Conservation (phyloP, 2,797 vertebrate species). For the Alca torda region DNA sequence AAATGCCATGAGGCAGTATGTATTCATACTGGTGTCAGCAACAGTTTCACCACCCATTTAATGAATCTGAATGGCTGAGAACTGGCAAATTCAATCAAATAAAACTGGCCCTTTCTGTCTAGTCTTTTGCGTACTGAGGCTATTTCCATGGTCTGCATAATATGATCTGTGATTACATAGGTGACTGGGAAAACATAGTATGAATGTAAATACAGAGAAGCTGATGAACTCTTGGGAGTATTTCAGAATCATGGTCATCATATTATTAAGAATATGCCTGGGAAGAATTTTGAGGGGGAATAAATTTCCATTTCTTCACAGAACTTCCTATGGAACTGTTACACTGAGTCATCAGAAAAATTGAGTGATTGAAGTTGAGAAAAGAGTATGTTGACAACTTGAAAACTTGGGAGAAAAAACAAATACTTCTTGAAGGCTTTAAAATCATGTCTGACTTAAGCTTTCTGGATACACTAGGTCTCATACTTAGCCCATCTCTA, state of each 20-base stretch:
- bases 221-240: not conserved
- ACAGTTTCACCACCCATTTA: not conserved
- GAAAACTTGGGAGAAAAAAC: not conserved
- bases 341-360: not conserved
- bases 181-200: not conserved
- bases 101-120: not conserved
- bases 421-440: not conserved
- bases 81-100: not conserved
- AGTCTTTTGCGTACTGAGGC: not conserved
- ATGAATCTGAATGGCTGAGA: not conserved
- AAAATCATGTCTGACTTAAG: not conserved
- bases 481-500: not conserved
- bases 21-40: not conserved
- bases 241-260: not conserved
- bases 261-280: not conserved
- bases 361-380: not conserved
- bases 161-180: not conserved
- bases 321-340: not conserved
- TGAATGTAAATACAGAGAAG: not conserved
- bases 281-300: not conserved
- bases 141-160: not conserved
- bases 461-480: not conserved
- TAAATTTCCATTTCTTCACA: not conserved
- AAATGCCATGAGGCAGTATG: not conserved
- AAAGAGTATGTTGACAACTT: not conserved